Percentiles rank a stretch among this genome's conserved stretches.
Conservation (phyloP, 1,140 invertebrate genomes). For the Drosophila malerkotliana region DNA sequence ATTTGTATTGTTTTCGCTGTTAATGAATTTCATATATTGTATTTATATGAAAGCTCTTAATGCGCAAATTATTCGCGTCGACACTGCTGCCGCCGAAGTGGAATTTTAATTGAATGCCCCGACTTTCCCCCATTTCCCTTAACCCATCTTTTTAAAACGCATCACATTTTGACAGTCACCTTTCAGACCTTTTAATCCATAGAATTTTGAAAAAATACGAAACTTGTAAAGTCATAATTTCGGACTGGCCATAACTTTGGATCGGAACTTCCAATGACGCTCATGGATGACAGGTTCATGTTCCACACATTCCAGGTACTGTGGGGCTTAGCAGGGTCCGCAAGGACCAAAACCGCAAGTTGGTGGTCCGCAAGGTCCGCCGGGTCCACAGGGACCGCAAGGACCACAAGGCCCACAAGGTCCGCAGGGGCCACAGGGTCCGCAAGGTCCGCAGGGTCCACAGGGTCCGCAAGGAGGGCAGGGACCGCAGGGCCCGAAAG, state of each 20-base stretch:
- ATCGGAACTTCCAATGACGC: slow-evolving; percentile 5
- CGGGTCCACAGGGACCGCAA: slow-evolving; percentile 27
- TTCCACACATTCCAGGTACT: neutral
- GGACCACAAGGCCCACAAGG: slow-evolving; percentile 57
- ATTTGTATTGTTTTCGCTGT: slow-evolving; percentile 44
- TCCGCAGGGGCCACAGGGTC: slow-evolving; percentile 57
- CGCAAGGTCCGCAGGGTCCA: slow-evolving; percentile 41
- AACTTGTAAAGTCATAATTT: slow-evolving; percentile 21
- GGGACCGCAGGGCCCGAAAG: slow-evolving; percentile 34
- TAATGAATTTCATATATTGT: slow-evolving; percentile 47
- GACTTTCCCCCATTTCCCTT: neutral
- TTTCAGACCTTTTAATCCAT: slow-evolving; percentile 31
- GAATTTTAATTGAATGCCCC: slow-evolving; percentile 7
- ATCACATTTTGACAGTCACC: neutral
- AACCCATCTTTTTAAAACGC: neutral
- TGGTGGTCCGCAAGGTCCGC: slow-evolving; percentile 22
- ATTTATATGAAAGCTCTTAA: slow-evolving; percentile 24
- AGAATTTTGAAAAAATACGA: slow-evolving; percentile 28
- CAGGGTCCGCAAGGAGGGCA: slow-evolving; percentile 40
- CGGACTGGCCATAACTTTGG: slow-evolving; percentile 7
- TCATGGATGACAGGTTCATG: neutral
- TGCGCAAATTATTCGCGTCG: slow-evolving; percentile 32
- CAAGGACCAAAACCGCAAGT: slow-evolving; percentile 5
- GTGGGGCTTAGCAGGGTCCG: slow-evolving; percentile 33
- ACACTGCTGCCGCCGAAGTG: slow-evolving; percentile 1